A percentile compares a stretch with the other conserved stretches of the same genome.
These are phyloP conservation scores for Eutolmus rufibarbis DNA, from an alignment of 2,888 invertebrate species.

Conservation along the genomic window DNA sequence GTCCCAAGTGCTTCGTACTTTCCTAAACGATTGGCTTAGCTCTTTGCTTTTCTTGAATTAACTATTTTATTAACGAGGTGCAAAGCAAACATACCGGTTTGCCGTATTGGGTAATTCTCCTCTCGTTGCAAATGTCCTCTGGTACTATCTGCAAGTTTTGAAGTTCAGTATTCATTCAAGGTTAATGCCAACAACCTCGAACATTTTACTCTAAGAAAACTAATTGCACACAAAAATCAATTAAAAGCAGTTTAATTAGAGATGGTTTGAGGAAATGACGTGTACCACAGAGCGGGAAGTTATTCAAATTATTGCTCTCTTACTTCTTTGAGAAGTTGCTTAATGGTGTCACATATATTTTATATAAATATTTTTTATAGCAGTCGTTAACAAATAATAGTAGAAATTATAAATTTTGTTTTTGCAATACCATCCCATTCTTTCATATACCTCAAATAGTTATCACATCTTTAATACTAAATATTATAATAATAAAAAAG, in stretches of 20 bases:
- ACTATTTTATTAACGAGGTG: background rate
- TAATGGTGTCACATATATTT: background rate
- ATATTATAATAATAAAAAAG: no score
- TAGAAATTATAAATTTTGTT: no score
- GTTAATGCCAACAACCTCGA: background rate
- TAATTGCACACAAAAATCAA: background rate
- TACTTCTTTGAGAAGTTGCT: background rate
- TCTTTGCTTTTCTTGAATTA: background rate
- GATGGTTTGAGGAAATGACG: background rate
- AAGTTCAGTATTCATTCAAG: background rate
- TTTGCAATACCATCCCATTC: no score
- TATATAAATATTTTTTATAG: background rate
- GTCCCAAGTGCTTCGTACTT: background rate
- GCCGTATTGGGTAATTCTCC: background rate
- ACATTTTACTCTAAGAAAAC: background rate
- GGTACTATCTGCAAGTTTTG: background rate
- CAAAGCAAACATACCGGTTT: conserved; percentile 11
- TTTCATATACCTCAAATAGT: no score
- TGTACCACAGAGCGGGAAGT: background rate
- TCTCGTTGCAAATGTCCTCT: background rate
- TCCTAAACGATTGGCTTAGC: background rate
- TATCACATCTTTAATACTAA: no score
- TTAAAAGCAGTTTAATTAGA: background rate
- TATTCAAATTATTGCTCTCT: background rate
- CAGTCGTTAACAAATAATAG: no score